Evolutionary conservation across 2,888 invertebrate genomes (phyloP).

Genomic region (Mythimna lalbum): DNA sequence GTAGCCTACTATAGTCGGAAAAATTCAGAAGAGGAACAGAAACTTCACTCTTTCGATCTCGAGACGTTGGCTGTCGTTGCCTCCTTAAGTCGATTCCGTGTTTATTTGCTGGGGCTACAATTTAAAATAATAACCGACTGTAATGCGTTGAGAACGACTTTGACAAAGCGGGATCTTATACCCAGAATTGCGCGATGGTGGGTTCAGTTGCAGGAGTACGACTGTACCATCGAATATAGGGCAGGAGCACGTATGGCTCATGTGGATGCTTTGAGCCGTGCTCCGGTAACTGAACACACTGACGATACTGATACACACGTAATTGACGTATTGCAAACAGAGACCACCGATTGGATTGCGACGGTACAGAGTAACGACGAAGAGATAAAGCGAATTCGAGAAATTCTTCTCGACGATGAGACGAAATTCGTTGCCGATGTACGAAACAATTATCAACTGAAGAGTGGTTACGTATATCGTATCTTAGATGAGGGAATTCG

Average conservation of each 20-base stretch:
- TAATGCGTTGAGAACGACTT: too few relatives aligned
- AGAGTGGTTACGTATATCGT: not conserved
- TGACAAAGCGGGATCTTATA: too few relatives aligned
- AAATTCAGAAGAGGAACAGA: too few relatives aligned
- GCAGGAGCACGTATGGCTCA: conserved; percentile 64
- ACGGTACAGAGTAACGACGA: conserved; percentile 22
- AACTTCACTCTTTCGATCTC: conserved; percentile 5
- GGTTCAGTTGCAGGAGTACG: too few relatives aligned
- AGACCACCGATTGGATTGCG: not conserved
- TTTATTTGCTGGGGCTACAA: too few relatives aligned
- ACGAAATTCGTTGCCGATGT: conserved; percentile 12
- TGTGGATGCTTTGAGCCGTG: conserved; percentile 12
- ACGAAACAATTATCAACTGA: conserved; percentile 23
- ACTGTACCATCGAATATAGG: conserved; percentile 47
- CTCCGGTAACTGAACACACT: not conserved
- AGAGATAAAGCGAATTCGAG: conserved; percentile 26
- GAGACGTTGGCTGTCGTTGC: conserved; percentile 59
- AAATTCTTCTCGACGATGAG: conserved; percentile 13
- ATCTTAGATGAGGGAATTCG: too few relatives aligned
- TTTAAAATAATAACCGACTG: too few relatives aligned
- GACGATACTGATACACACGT: not conserved
- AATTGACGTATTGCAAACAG: not conserved
- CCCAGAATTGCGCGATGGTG: too few relatives aligned
- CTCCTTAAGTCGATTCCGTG: conserved; percentile 32
- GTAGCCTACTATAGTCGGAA: conserved; percentile 49